Evolutionary conservation across 1,140 invertebrate genomes (phyloP), one percentile per base, ranked within the genome.

Genomic region (Aplysia californica): DNA sequence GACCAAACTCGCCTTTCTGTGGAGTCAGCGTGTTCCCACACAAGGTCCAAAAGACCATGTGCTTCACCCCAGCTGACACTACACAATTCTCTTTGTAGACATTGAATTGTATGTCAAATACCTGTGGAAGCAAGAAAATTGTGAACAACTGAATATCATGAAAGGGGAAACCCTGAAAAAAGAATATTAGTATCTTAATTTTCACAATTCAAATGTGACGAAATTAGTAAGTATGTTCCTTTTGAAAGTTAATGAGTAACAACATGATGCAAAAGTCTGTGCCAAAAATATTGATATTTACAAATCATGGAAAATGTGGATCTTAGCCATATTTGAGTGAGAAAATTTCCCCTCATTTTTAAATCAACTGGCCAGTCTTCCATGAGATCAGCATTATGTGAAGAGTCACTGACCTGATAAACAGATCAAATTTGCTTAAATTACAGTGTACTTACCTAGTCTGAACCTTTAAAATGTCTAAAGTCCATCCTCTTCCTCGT

Each of bases 31-130:
- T 84, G 83, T 90, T 90, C 33, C 90, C 90, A 81, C 85, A 88
- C 26, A 90, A 69, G 15, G 85, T 83, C 90, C 90, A 90, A 68
- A 90, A 90, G 66, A 88, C 89, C 36, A 90, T 88, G 79, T 90
- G 90, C 75, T 90, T 90, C 1, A 90, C 85, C 23, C 90, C 90
- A 86, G 88, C 90, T 35, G 86, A 90, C 1, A 89, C 88, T 29
- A 90, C 79, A 21, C 76, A 76, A 74, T 90, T 88, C 5, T 82
- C 79, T 77, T 85, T 81, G 73, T 79, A 85, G 10, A 85, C 84
- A 68, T 87, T 82, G 61, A 90, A 90, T 79, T 88, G 87, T 26
- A 88, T 77, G 80, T 90, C 90, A 86, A 90, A 90, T 18, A 90
- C 85, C 88, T 90, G 76, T 31, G n/a, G n/a, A n/a, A n/a, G n/a